Conservation (phyloP, 2,888 invertebrate genomes). For the Stramonita haemastoma region DNA sequence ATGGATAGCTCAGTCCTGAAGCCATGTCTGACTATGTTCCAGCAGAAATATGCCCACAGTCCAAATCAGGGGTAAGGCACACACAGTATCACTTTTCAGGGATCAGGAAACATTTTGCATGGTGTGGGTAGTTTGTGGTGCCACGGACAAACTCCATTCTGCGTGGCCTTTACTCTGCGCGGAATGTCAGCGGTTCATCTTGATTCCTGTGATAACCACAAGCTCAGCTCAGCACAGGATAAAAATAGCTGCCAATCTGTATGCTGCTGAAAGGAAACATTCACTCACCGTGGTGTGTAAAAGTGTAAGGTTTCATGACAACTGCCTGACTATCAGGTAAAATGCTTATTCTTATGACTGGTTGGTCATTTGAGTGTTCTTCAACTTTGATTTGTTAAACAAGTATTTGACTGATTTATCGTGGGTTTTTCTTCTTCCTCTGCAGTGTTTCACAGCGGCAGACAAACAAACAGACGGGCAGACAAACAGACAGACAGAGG, state of each 20-base stretch:
- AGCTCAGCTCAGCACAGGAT: not conserved
- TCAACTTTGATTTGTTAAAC: no score
- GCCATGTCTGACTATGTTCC: conserved; percentile 6
- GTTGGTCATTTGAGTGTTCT: no score
- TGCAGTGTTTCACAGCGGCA: not conserved
- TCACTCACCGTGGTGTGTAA: not conserved
- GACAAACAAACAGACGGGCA: not conserved
- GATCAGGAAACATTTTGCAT: not conserved
- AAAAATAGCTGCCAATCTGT: not conserved
- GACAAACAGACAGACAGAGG: not conserved
- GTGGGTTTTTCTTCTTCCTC: not conserved
- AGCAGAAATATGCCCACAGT: not conserved
- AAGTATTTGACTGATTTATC: no score
- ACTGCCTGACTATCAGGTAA: no score
- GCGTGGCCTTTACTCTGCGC: not conserved
- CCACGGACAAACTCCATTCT: not conserved
- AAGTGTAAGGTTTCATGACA: no score
- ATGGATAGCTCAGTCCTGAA: conserved; percentile 38
- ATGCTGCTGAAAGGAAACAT: conserved; percentile 2
- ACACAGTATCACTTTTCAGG: not conserved
- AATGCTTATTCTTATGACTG: no score
- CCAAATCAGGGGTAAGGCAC: not conserved
- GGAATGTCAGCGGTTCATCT: conserved; percentile 14
- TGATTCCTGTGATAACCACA: conserved; percentile 15
- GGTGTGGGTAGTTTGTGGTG: not conserved